phyloP scores from a whole-genome alignment of 2,797 vertebrate species.

The Epinephelus awoara region DNA sequence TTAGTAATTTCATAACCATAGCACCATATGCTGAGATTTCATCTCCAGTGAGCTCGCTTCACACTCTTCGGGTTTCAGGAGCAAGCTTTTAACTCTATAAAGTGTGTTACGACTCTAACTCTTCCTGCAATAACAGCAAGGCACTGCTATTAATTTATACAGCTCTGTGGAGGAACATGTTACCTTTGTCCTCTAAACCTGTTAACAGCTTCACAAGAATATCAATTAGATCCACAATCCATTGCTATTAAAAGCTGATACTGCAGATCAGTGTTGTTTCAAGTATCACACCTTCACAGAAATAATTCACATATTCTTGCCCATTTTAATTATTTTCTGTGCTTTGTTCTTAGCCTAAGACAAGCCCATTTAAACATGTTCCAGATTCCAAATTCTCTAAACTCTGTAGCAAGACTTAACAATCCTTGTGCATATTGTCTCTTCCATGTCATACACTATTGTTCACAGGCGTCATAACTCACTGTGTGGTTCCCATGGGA shows the following conservation, averaged over 20 bases:
- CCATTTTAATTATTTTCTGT: conserved; percentile 10
- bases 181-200: conserved; percentile 62
- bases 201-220: conserved; percentile 48
- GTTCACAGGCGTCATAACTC: conserved; percentile 62
- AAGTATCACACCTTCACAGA: conserved; percentile 5
- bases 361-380: conserved; percentile 28
- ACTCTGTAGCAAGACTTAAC: conserved; percentile 27
- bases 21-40: conserved; percentile 36
- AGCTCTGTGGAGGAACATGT: conserved; percentile 47
- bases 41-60: conserved; percentile 47
- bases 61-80: conserved; percentile 9
- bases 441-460: conserved; percentile 47
- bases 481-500: conserved; percentile 74
- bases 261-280: conserved; percentile 10
- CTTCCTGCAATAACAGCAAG: conserved; percentile 42
- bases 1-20: conserved; percentile 45
- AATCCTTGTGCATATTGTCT: conserved; percentile 64
- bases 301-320: conserved; percentile 1
- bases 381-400: conserved; percentile 22
- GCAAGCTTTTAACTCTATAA: conserved; percentile 53
- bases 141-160: conserved; percentile 50
- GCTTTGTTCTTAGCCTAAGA: conserved; percentile 39
- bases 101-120: conserved; percentile 47
- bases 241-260: conserved; percentile 24
- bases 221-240: conserved; percentile 51